These are phyloP conservation scores for Falco punctatus DNA, from an alignment of 2,113 vertebrate species.

Conservation along the genomic window DNA sequence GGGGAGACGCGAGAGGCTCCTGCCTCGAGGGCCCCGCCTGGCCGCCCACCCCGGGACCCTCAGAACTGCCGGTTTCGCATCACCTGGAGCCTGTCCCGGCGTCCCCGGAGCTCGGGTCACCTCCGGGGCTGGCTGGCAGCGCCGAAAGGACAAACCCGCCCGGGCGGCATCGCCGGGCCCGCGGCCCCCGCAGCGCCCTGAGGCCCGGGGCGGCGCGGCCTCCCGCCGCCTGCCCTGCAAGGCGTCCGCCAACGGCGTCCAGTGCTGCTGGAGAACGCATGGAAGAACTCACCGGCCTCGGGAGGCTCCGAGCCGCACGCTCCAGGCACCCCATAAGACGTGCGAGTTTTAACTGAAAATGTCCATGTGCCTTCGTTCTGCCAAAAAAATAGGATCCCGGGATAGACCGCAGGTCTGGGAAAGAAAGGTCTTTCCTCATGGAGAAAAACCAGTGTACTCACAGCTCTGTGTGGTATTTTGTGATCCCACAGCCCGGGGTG, in stretches of 20 bases:
- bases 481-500: neutral
- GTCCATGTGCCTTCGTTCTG: neutral
- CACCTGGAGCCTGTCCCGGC: neutral
- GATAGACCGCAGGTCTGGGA: neutral
- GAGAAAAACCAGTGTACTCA: neutral
- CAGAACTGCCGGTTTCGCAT: neutral
- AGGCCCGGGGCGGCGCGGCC: neutral
- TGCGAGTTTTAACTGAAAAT: neutral
- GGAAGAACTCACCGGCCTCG: neutral
- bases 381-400: neutral
- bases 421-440: neutral
- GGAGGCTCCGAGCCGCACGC: neutral
- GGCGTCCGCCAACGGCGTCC: rapidly evolving
- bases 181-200: neutral
- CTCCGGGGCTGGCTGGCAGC: neutral
- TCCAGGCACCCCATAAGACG: neutral
- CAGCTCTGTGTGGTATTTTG: neutral
- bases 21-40: neutral
- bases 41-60: neutral
- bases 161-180: neutral
- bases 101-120: neutral
- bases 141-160: neutral
- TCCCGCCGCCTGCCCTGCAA: neutral
- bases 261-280: rapidly evolving
- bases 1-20: neutral